Conservation (phyloP, 1,140 invertebrate genomes). For the Oscheius sp. region DNA sequence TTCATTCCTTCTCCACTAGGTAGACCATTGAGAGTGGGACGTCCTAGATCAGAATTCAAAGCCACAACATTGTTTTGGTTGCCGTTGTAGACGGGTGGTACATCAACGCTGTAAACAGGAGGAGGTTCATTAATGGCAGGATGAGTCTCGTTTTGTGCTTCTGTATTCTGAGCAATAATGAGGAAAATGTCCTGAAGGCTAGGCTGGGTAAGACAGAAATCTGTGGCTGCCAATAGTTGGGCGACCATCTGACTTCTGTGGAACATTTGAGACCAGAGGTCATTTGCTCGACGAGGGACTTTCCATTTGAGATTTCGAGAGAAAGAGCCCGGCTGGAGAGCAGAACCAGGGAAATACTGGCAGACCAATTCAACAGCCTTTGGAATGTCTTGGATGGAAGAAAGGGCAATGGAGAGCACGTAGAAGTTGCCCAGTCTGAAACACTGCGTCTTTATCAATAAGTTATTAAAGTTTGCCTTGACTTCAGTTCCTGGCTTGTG, state of each 20-base stretch:
- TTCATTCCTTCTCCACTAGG: too few species aligned
- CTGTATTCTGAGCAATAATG: too few species aligned
- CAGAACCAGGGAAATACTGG: background rate
- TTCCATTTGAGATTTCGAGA: background rate
- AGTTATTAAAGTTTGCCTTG: conserved; percentile 50
- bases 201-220: conserved; percentile 19
- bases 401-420: too few species aligned
- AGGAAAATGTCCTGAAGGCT: conserved; percentile 25
- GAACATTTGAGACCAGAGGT: conserved; percentile 19
- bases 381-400: background rate
- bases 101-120: too few species aligned
- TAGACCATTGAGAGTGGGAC: too few species aligned
- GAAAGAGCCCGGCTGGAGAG: conserved; percentile 2
- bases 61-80: too few species aligned
- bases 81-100: too few species aligned
- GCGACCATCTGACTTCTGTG: conserved; percentile 9
- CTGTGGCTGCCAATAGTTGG: conserved; percentile 6
- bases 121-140: too few species aligned
- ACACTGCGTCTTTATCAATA: too few species aligned
- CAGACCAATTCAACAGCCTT: background rate
- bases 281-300: conserved; percentile 1
- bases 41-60: too few species aligned
- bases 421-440: too few species aligned
- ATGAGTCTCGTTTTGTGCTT: too few species aligned
- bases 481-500: conserved; percentile 64